Evolutionary conservation across 2,888 invertebrate species (phyloP), one percentile per base, ranked within the genome.

Genomic region (Nemoura dubitans): DNA sequence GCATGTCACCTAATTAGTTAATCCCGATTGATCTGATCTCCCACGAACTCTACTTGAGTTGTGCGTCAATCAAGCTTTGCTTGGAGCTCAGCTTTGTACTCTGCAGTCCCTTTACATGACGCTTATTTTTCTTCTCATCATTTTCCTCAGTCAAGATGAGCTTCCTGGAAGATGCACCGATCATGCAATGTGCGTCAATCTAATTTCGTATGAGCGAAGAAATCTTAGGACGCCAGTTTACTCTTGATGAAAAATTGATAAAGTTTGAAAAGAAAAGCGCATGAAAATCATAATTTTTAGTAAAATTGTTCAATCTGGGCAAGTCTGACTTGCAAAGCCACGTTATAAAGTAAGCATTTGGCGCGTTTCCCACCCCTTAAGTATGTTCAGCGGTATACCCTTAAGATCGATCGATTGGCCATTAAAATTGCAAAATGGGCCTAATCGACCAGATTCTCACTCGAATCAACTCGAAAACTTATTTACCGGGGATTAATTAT

Each of bases 1-100:
- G 21, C 81, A 81, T 81, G 81, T n/a, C 81, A 29, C 81, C 30
- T 81, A 81, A 81, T 81, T 81, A 81, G 81, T 27, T 81, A 21
- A 81, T 81, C 81, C 29, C 59, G 21, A 14, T 21, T 59, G 59
- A 59, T 59, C 59, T 59, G 16, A 21, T 59, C 59, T 59, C 59
- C 36, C 36, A 36, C 36, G 36, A 36, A 36, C 36, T 36, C 36
- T 36, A 36, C 59, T 59, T 7, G 59, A 59, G 59, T 59, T 21
- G 59, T 21, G 59, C 59, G 59, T 59, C 59, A 59, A 59, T 59
- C 59, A 59, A 59, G 59, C 59, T 59, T 59, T 59, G 27, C 78
- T 26, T 26, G 78, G 26, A 26, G 28, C 78, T 78, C 59, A 59
- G 59, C 21, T 2, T 59, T 59, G 59, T 59, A 59, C 36, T 36